These are phyloP conservation scores for Arctopsyche grandis DNA, from an alignment of 1,140 invertebrate species.

Conservation along the genomic window DNA sequence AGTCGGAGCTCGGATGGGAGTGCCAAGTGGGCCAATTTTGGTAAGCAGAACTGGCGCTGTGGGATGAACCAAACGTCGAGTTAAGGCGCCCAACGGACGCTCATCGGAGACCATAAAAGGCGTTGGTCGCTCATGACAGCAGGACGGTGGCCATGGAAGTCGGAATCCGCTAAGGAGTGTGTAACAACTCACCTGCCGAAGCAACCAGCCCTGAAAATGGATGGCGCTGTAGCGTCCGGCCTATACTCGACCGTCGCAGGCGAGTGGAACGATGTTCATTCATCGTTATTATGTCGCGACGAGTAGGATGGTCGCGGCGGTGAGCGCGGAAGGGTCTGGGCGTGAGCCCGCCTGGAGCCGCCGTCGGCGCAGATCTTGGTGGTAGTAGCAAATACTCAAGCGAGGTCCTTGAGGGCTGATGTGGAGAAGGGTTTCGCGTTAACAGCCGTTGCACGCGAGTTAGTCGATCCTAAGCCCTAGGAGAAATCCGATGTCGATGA, in stretches of 20 bases:
- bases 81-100: constrained; percentile 74
- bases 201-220: no score
- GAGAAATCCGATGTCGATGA: constrained; percentile 70
- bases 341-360: constrained; percentile 82
- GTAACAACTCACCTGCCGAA: no score
- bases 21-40: constrained; percentile 89
- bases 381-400: constrained; percentile 89
- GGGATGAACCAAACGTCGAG: constrained; percentile 84
- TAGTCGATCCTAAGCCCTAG: constrained; percentile 85
- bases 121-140: no score
- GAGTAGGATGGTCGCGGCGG: constrained; percentile 76
- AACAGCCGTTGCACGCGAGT: constrained; percentile 91
- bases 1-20: constrained; percentile 70
- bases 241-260: no score
- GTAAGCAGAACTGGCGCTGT: constrained; percentile 93
- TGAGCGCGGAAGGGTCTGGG: constrained; percentile 79
- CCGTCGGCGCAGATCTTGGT: constrained; percentile 87
- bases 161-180: no score
- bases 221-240: no score
- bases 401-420: constrained; percentile 86
- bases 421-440: constrained; percentile 91
- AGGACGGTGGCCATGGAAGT: no score
- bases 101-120: no score
- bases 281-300: no score
- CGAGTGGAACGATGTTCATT: no score